These are phyloP conservation scores for Athalia rosae DNA, from an alignment of 2,888 invertebrate species.

Conservation along the genomic window DNA sequence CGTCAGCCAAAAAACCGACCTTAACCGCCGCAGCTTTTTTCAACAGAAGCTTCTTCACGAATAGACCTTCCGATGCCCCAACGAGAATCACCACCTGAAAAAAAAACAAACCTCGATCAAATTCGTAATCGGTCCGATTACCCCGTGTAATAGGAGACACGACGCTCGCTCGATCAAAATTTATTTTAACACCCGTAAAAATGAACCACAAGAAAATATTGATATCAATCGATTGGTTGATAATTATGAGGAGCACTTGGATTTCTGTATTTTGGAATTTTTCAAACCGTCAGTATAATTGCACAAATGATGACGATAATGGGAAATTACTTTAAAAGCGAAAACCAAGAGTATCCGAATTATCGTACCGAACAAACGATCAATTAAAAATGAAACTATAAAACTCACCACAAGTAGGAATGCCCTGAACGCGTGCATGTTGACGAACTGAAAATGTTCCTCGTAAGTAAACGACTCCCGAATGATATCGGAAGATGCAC, in stretches of 20 bases:
- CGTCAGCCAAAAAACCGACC: constrained; percentile 38
- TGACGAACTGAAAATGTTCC: constrained; percentile 21
- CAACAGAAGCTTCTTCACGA: constrained; percentile 35
- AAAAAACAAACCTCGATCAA: constrained; percentile 2
- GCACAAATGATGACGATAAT: no score
- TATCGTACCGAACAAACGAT: neutral
- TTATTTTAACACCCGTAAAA: neutral
- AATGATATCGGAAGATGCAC: constrained; percentile 34
- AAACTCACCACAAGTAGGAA: constrained; percentile 46
- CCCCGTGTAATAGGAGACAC: neutral
- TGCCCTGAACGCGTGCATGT: constrained; percentile 43
- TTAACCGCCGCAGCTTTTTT: constrained; percentile 38
- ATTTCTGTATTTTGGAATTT: no score
- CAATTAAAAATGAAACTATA: neutral
- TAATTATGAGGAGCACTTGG: no score
- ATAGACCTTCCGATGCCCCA: constrained; percentile 38
- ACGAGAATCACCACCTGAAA: constrained; percentile 41
- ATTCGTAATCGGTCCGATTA: neutral
- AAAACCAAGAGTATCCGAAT: neutral
- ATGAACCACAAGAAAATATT: neutral
- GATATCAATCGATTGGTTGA: no score
- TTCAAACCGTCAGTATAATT: no score
- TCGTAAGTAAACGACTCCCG: constrained; percentile 31
- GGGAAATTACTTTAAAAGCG: no score
- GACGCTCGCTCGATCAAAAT: neutral